Base-by-base conservation (phyloP, 2,888 invertebrate species). In the Fissipunctia ypsillon region DNA sequence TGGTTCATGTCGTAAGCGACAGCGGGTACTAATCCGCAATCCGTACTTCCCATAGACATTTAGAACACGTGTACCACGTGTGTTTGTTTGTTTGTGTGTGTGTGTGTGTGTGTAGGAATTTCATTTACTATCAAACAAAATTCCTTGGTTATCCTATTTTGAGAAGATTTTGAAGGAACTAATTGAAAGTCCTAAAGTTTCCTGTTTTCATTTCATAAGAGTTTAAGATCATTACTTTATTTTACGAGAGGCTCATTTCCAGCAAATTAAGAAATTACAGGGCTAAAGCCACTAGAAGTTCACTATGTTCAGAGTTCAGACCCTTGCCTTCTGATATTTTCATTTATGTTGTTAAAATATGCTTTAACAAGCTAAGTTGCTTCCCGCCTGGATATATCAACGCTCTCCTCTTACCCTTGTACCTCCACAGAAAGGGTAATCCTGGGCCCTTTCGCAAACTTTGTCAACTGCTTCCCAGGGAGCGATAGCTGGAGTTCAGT, bases 391-490 rank as follows among this genome's bases (percentile, higher is more conserved):
- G 16, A 54, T 31, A 6, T 67, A 57, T 52, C 9, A 45, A n/a
- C 87, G 82, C 75, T 72, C 19, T n/a, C 75, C 71, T 76, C 64
- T 64, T 3, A 73, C 59, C 6, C 72, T 88, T 85, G 66, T 38
- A 77, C 79, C 76, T 56, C 54, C 72, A 71, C 38, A 75, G 57
- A 82, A 89, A 90, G 90, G 90, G 90, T 90, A 89, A 89, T 87
- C 86, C 88, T 80, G 88, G 87, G 86, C 92, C 92, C 92, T 93
- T 93, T 88, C 89, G 88, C 85, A 88, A 94, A 95, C 91, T 95
- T 95, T 90, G 92, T 91, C 93, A 94, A 95, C 94, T 93, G 91
- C 93, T 88, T 91, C 92, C 95, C 86, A 84, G 95, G 95, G 95
- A 95, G 92, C 94, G 92, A 95, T 95, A 91, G 89, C 89, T 83